These are phyloP conservation scores for Neoscelio sp. DNA, from an alignment of 2,888 invertebrate genomes.

Conservation along the genomic window DNA sequence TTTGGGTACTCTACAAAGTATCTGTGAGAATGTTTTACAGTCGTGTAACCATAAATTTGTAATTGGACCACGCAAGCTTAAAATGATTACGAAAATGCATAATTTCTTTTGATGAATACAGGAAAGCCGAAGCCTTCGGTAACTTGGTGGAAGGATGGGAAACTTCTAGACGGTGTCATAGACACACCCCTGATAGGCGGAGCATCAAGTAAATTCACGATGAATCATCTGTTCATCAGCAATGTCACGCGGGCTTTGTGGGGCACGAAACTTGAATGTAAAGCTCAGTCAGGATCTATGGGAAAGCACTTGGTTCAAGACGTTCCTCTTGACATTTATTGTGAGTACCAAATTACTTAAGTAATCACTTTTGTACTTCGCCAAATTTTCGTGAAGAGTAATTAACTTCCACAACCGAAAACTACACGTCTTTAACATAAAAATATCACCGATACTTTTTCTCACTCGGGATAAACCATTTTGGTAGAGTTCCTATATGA, in stretches of 20 bases:
- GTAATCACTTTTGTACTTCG: slow-evolving; percentile 60
- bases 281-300: slow-evolving; percentile 90
- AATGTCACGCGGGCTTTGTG: slow-evolving; percentile 89
- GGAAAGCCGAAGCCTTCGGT: slow-evolving; percentile 92
- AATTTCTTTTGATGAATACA: slow-evolving; percentile 80
- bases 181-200: slow-evolving; percentile 86
- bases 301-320: slow-evolving; percentile 88
- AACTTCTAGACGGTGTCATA: slow-evolving; percentile 89
- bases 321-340: slow-evolving; percentile 90
- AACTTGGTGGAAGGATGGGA: slow-evolving; percentile 92
- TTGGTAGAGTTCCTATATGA: background rate
- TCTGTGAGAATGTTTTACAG: background rate
- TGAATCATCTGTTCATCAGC: slow-evolving; percentile 90
- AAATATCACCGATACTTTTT: slow-evolving; percentile 35
- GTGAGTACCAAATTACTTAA: slow-evolving; percentile 81
- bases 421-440: slow-evolving; percentile 36
- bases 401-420: slow-evolving; percentile 47
- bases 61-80: slow-evolving; percentile 12
- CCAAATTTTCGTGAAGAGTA: slow-evolving; percentile 36
- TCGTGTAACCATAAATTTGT: slow-evolving; percentile 8
- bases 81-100: slow-evolving; percentile 41
- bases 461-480: slow-evolving; percentile 7
- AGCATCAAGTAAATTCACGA: slow-evolving; percentile 85
- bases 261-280: slow-evolving; percentile 90
- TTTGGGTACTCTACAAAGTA: too few relatives aligned